These are phyloP conservation scores for Tyto alba DNA, from an alignment of 2,113 vertebrate genomes.

Conservation along the genomic window DNA sequence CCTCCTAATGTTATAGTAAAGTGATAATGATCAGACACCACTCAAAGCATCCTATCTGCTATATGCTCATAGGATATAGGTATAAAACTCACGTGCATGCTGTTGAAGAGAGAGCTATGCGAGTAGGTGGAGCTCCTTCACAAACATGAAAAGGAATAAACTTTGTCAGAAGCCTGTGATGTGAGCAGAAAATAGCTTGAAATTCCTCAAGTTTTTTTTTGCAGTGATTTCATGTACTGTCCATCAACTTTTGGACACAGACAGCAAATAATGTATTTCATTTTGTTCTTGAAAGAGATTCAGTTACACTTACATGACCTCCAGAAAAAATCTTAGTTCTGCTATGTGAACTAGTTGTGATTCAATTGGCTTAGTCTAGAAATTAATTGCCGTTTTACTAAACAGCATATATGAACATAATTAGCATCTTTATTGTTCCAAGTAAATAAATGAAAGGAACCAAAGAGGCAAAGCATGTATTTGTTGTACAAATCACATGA, in stretches of 20 bases:
- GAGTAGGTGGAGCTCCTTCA: background rate
- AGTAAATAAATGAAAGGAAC: slow-evolving; percentile 43
- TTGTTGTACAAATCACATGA: background rate
- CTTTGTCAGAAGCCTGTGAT: background rate
- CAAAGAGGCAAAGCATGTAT: background rate
- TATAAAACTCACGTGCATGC: background rate
- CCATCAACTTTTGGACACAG: background rate
- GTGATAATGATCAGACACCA: background rate
- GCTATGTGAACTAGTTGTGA: background rate
- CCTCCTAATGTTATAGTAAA: background rate
- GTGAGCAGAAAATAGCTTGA: background rate
- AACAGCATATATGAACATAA: background rate
- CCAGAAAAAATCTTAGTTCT: background rate
- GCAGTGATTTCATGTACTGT: background rate
- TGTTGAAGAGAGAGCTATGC: background rate
- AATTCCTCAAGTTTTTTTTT: background rate
- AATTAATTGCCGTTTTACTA: background rate
- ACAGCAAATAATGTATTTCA: background rate
- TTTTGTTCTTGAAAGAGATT: background rate
- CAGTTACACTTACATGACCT: background rate
- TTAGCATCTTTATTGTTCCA: slow-evolving; percentile 21
- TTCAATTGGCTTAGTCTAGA: background rate
- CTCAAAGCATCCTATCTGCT: background rate
- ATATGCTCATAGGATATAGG: background rate
- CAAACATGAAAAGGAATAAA: background rate